Conservation (phyloP, 1,140 invertebrate species). For the Sinella curviseta region DNA sequence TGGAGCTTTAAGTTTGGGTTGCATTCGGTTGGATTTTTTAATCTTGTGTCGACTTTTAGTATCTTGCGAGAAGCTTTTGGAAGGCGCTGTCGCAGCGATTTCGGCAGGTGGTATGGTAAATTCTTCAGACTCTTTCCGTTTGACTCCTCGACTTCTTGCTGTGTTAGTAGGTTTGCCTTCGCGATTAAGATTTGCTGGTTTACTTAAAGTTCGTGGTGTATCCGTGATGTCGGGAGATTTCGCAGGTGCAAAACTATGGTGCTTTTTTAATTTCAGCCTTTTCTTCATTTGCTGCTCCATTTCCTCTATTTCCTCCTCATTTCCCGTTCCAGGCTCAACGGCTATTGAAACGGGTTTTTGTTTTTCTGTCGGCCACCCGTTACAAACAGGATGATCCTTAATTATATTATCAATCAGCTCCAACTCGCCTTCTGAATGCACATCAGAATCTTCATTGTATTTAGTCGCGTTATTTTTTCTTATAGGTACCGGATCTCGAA, state of each 20-base stretch:
- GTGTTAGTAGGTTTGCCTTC: neutral
- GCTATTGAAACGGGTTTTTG: conserved; percentile 13
- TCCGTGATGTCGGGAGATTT: conserved; percentile 32
- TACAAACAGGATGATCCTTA: neutral
- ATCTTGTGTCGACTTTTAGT: neutral
- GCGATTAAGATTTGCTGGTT: neutral
- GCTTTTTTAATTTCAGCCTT: neutral
- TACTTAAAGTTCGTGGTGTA: neutral
- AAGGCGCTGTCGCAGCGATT: neutral
- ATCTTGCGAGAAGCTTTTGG: neutral
- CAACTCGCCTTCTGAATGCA: neutral
- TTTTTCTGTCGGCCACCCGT: neutral
- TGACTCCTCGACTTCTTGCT: conserved; percentile 1
- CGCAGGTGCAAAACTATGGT: neutral
- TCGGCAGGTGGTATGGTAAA: neutral
- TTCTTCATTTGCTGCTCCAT: conserved; percentile 11
- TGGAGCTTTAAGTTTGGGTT: conserved; percentile 1
- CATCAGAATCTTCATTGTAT: neutral
- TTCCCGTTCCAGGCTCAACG: neutral
- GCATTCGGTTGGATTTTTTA: neutral
- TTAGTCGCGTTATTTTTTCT: neutral
- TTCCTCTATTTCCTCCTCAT: conserved; percentile 20
- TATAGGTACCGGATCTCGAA: neutral
- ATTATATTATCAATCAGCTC: neutral
- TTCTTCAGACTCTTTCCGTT: conserved; percentile 14